phyloP scores from a whole-genome alignment of 1,140 invertebrate genomes.

The Danaus plexippus region DNA sequence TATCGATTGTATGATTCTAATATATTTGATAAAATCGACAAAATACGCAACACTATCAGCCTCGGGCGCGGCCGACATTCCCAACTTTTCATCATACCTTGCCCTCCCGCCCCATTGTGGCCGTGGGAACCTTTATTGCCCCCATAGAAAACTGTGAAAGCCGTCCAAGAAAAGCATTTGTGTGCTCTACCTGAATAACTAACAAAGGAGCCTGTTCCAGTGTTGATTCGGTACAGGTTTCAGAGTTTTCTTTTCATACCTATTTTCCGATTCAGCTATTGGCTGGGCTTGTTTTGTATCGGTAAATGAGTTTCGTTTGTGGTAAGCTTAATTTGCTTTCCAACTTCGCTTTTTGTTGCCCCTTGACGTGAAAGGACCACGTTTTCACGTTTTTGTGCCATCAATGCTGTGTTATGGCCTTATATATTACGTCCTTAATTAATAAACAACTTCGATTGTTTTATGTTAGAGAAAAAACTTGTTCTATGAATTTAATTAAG shows the following conservation, averaged over 20 bases:
- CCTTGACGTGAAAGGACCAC: slow-evolving; percentile 40
- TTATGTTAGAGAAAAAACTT: slow-evolving; percentile 9
- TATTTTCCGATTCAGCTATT: slow-evolving; percentile 60
- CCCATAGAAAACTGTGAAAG: slow-evolving; percentile 67
- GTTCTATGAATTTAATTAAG: slow-evolving; percentile 34
- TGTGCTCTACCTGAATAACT: slow-evolving; percentile 55
- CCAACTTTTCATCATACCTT: slow-evolving; percentile 65
- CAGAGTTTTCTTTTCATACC: slow-evolving; percentile 54
- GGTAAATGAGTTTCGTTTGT: slow-evolving; percentile 66
- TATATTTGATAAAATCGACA: slow-evolving; percentile 26
- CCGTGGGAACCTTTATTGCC: slow-evolving; percentile 69
- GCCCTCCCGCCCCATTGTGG: slow-evolving; percentile 63
- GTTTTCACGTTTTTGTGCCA: slow-evolving; percentile 25
- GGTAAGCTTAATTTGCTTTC: slow-evolving; percentile 66
- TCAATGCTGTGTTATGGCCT: slow-evolving; percentile 28
- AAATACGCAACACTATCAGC: slow-evolving; percentile 35
- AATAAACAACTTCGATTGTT: not conserved
- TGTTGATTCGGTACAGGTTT: slow-evolving; percentile 58
- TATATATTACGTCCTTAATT: not conserved
- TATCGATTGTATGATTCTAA: too few relatives aligned
- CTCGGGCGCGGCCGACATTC: slow-evolving; percentile 63
- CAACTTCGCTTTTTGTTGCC: slow-evolving; percentile 47
- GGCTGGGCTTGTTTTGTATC: slow-evolving; percentile 58
- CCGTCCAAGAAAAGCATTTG: slow-evolving; percentile 66
- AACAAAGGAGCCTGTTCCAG: slow-evolving; percentile 58